Evolutionary conservation across 2,797 vertebrate genomes (phyloP).

Genomic region (Rhynchonycteris naso): DNA sequence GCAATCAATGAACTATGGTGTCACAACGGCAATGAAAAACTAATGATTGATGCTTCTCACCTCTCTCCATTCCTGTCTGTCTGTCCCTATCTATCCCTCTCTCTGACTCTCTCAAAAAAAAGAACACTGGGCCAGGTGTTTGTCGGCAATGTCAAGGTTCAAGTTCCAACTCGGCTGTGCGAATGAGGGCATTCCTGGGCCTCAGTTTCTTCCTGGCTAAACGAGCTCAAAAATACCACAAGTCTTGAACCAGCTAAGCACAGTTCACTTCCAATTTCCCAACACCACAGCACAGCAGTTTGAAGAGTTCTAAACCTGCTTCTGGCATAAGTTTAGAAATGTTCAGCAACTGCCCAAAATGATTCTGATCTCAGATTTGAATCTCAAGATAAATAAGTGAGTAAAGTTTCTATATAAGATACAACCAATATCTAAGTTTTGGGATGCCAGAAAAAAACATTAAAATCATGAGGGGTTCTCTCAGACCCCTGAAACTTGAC

Average conservation of each 20-base stretch:
- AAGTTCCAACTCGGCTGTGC: not conserved
- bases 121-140: not conserved
- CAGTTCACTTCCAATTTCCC: not conserved
- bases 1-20: no score
- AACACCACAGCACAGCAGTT: not conserved
- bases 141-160: not conserved
- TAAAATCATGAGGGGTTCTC: not conserved
- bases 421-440: slow-evolving; percentile 27
- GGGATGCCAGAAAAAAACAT: slow-evolving; percentile 28
- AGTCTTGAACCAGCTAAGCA: not conserved
- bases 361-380: not conserved
- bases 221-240: not conserved
- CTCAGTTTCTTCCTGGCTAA: not conserved
- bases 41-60: no score
- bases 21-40: no score
- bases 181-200: not conserved
- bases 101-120: no score
- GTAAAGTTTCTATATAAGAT: not conserved
- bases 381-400: not conserved
- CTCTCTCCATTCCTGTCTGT: no score
- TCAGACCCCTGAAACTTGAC: not conserved
- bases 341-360: slow-evolving; percentile 5
- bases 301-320: not conserved
- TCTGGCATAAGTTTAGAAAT: not conserved
- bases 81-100: no score